A percentile compares a stretch with the other conserved stretches of the same genome.
phyloP scores from a whole-genome alignment of 2,888 invertebrate genomes.

The Scelioninae gen. 1 region DNA sequence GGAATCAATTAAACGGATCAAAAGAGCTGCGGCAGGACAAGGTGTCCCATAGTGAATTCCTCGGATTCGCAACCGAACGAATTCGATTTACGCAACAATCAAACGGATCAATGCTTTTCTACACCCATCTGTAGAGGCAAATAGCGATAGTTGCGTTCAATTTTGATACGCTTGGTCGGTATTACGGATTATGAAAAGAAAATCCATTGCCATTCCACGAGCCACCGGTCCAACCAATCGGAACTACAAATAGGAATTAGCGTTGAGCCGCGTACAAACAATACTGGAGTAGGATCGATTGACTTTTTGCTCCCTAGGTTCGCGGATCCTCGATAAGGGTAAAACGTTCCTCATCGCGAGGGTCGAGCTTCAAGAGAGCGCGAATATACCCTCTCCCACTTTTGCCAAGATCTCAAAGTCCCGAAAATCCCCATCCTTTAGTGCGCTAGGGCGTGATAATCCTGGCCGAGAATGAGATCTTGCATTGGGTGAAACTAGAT shows the following conservation, averaged over 20 bases:
- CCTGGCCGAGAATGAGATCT: conserved; percentile 79
- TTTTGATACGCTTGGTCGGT: conserved; percentile 69
- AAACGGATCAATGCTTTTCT: conserved; percentile 70
- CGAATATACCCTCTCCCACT: conserved; percentile 42
- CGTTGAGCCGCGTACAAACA: conserved; percentile 82
- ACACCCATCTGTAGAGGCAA: conserved; percentile 68
- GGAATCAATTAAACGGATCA: conserved; percentile 74
- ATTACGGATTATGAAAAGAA: conserved; percentile 79
- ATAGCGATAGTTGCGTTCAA: conserved; percentile 60
- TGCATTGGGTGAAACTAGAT: conserved; percentile 74
- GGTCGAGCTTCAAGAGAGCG: conserved; percentile 50
- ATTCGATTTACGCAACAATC: conserved; percentile 73
- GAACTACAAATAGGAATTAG: conserved; percentile 83
- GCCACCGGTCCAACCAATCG: conserved; percentile 77
- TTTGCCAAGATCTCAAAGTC: conserved; percentile 66
- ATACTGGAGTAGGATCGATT: conserved; percentile 80
- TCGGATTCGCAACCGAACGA: conserved; percentile 69
- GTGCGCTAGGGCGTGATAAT: conserved; percentile 82
- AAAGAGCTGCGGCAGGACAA: conserved; percentile 71
- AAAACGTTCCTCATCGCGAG: conserved; percentile 60
- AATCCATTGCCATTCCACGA: conserved; percentile 76
- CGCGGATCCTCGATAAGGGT: conserved; percentile 61
- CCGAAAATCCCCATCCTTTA: conserved; percentile 76
- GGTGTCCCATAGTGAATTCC: conserved; percentile 71
- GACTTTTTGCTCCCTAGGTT: conserved; percentile 78